phyloP scores from a whole-genome alignment of 2,888 invertebrate species.

The Mesochorus sp. region DNA sequence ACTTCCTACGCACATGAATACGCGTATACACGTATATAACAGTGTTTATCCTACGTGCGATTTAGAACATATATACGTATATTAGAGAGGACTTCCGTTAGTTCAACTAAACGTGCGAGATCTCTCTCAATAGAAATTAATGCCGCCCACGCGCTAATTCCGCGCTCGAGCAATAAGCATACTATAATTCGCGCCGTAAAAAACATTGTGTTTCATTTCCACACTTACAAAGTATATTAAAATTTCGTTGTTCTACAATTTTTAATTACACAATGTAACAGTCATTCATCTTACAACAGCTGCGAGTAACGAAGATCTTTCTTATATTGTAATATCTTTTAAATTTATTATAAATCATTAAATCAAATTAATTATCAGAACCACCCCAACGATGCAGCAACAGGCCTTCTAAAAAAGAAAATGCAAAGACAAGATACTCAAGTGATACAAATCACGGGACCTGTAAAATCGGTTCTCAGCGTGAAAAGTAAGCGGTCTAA shows the following conservation, averaged over 20 bases:
- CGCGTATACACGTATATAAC: slow-evolving; percentile 9
- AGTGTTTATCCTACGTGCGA: slow-evolving; percentile 18
- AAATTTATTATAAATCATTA: no score
- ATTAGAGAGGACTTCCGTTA: slow-evolving; percentile 48
- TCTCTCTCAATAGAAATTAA: slow-evolving; percentile 53
- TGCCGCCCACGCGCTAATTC: slow-evolving; percentile 56
- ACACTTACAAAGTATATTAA: background rate
- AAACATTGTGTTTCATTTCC: slow-evolving; percentile 46
- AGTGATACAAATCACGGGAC: no score
- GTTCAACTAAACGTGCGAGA: slow-evolving; percentile 35
- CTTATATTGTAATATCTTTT: no score
- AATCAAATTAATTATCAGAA: no score
- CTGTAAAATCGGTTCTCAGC: no score
- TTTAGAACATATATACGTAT: slow-evolving; percentile 29
- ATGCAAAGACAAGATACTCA: no score
- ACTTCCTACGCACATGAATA: background rate
- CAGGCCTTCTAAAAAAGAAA: no score
- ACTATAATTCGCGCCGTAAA: slow-evolving; percentile 34
- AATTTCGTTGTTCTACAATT: background rate
- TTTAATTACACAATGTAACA: no score
- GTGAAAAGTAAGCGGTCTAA: no score
- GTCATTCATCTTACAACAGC: no score
- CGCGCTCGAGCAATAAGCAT: slow-evolving; percentile 45
- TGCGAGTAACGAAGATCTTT: no score
- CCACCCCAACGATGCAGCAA: no score